phyloP scores from a whole-genome alignment of 2,888 invertebrate genomes.

The Resseliella maxima region DNA sequence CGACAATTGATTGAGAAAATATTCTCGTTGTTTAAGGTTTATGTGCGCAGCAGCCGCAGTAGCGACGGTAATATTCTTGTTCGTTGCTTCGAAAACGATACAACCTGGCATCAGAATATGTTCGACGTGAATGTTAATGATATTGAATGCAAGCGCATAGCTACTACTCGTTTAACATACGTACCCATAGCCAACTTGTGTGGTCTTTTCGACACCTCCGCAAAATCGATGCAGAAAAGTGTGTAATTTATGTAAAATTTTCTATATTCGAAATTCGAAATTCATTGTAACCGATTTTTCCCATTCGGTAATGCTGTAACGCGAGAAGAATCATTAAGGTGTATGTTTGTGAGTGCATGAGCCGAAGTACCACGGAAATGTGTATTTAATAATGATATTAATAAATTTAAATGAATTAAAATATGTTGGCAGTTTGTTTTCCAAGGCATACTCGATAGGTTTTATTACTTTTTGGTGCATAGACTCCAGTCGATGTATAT shows the following conservation, averaged over 20 bases:
- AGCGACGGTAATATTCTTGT: not conserved
- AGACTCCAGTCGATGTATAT: too few species aligned
- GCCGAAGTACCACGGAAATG: not conserved
- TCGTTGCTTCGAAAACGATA: not conserved
- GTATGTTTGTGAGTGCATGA: too few species aligned
- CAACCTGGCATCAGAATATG: conserved; percentile 24
- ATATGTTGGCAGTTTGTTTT: conserved; percentile 44
- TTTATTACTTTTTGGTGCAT: conserved; percentile 1
- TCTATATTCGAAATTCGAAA: not conserved
- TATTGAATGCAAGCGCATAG: not conserved
- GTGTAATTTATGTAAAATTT: conserved; percentile 51
- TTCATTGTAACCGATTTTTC: conserved; percentile 21
- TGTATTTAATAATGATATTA: conserved; percentile 30
- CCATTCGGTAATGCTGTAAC: not conserved
- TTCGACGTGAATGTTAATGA: conserved; percentile 12
- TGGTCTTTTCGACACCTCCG: conserved; percentile 50
- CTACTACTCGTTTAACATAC: conserved; percentile 18
- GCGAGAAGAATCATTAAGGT: not conserved
- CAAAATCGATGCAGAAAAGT: conserved; percentile 47
- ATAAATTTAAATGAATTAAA: conserved; percentile 46
- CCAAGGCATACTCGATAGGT: not conserved
- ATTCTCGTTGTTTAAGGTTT: not conserved
- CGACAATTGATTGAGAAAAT: conserved; percentile 47
- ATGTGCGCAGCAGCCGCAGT: not conserved
- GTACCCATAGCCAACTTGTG: not conserved